Base-by-base conservation (phyloP, 2,888 invertebrate genomes). In the Blastobasis adustella region DNA sequence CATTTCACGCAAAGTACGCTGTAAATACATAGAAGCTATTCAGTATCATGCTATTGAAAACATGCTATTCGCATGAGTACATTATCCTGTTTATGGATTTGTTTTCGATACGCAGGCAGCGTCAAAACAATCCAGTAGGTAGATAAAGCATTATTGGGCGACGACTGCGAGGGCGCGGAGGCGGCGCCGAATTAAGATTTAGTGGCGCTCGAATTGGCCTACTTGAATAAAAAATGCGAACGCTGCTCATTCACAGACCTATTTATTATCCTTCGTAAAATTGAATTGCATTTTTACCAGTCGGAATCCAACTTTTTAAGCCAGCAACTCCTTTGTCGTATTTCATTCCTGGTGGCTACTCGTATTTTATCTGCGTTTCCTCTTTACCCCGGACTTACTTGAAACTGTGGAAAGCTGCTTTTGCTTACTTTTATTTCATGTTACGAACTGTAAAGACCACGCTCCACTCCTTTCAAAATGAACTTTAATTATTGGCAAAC, bases 181-280 rank as follows among this genome's bases (percentile, higher is more conserved):
- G 61, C 58, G 62, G 56, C 58, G 60, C 56, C 62, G 64, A 71
- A 71, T 70, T 69, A 65, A 69, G 69, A 72, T 73, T 73, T 75
- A 73, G 63, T 67, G 59, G 54, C 62, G 60, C 58, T 62, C 63
- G 57, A 68, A 71, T 69, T 66, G 65, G 60, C 59, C 58, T 61
- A 61, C 61, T 66, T 60, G 58, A 69, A 66, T 65, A 64, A 69
- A 73, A 71, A 65, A 64, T 53, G 53, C 57, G 50, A 55, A 58
- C 51, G 54, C 61, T 57, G 57, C 62, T 64, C 59, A 60, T 60
- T 57, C 52, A 52, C 60, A 59, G 51, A 51, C 57, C 58, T 60
- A 61, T 62, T 62, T 63, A 59, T 68, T 67, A 65, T 66, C 55
- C 59, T 62, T 57, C 58, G 56, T 23, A 23, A 62, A 69, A 66